A percentile compares a stretch with the other conserved stretches of the same genome.
These are phyloP conservation scores for Rhea americana DNA, from an alignment of 2,113 vertebrate species.

Conservation along the genomic window DNA sequence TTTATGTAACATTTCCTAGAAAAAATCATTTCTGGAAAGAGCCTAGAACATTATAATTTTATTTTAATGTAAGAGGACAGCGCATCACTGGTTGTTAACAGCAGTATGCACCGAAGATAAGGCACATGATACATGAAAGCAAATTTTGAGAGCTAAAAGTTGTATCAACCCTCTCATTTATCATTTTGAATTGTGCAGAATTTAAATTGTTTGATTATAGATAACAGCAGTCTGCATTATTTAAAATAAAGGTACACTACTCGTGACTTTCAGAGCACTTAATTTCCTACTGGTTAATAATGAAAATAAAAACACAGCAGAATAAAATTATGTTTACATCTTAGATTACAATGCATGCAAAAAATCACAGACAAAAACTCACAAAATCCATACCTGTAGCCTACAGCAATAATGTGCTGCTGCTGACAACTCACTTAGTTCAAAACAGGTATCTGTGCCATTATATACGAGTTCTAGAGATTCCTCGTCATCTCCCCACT, in stretches of 20 bases:
- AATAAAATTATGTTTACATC: background rate
- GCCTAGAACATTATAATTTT: background rate
- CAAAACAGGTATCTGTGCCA: constrained; percentile 86
- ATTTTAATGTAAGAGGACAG: background rate
- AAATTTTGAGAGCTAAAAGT: background rate
- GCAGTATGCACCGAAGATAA: background rate
- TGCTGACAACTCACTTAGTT: constrained; percentile 85
- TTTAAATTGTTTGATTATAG: background rate
- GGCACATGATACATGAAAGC: background rate
- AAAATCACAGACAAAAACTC: background rate
- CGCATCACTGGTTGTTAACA: background rate
- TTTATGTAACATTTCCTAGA: background rate
- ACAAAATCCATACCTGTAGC: constrained; percentile 78
- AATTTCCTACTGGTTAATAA: background rate
- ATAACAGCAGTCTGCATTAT: background rate
- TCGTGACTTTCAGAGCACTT: background rate
- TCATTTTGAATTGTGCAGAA: background rate
- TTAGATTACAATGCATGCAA: background rate
- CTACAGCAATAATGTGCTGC: constrained; percentile 91
- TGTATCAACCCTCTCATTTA: background rate
- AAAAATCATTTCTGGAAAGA: background rate
- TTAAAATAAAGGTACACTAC: background rate
- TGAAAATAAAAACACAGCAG: background rate
- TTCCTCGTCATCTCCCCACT: constrained; percentile 92
- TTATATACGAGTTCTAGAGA: constrained; percentile 87